These are phyloP conservation scores for Chouioia cunea DNA, from an alignment of 2,888 invertebrate species.

Conservation along the genomic window DNA sequence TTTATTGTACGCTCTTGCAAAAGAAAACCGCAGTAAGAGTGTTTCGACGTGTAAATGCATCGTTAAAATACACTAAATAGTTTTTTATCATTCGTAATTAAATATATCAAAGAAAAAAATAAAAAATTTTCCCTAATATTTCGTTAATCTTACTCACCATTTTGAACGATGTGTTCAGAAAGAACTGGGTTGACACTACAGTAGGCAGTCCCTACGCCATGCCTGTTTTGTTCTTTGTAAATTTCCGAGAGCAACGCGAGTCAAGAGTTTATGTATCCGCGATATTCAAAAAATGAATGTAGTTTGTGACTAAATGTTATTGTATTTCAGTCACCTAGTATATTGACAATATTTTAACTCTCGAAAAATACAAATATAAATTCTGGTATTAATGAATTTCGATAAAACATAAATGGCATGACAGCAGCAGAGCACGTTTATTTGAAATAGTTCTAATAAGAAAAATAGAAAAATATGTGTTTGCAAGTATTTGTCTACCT, in stretches of 20 bases:
- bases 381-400: too few relatives aligned
- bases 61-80: conserved; percentile 2
- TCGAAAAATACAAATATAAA: too few relatives aligned
- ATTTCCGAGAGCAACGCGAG: conserved; percentile 20
- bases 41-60: neutral
- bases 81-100: neutral
- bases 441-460: too few relatives aligned
- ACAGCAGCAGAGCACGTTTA: too few relatives aligned
- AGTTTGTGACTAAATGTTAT: too few relatives aligned
- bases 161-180: conserved; percentile 61
- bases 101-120: conserved; percentile 14
- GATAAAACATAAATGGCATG: too few relatives aligned
- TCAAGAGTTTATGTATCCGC: conserved; percentile 20
- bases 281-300: neutral
- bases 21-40: neutral
- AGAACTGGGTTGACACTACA: too few relatives aligned
- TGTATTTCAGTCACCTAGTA: too few relatives aligned
- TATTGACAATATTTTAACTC: too few relatives aligned
- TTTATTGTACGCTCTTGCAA: conserved; percentile 5
- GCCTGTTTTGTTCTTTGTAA: neutral
- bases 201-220: conserved; percentile 53
- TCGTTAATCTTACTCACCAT: conserved; percentile 64
- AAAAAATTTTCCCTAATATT: conserved; percentile 15
- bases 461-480: too few relatives aligned
- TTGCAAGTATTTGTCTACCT: too few relatives aligned